Base-by-base conservation (phyloP, 2,113 vertebrate genomes). In the Mastomys coucha region DNA sequence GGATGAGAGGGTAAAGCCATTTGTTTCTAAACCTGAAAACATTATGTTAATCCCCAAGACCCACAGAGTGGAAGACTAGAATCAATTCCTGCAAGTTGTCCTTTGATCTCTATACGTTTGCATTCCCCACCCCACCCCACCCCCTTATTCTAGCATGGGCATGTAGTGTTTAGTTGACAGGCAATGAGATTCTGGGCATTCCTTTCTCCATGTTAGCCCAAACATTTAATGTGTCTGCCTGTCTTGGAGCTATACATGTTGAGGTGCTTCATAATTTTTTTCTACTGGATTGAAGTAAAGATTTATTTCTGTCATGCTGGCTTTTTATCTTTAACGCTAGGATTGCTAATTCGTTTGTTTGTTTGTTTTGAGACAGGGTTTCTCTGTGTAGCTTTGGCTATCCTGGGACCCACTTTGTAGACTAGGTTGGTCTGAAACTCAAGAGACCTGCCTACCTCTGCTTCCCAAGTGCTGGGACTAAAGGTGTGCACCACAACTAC, bases 311-410 rank as follows among this genome's bases (percentile, higher is more conserved):
- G 20, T n/a, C 36, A 85, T 70, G 9, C 24, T 91, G 67, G 85
- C 51, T 87, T 91, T 98, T 87, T 87, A 72, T 91, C 78, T 70
- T 88, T 91, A 75, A 65, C 72, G 16, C 22, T 58, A 67, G 76
- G 8, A 80, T 56, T 93, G 60, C 58, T 77, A 87, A 93, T 91
- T n/a, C 6, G 4, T 36, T n/a, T 20, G 17, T 56, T n/a, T 12
- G 8, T 36, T 73, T 73, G n/a, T 73, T 58, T 82, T 42, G 22
- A 84, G n/a, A 60, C 22, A 28, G 0, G 5, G 36, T 42, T 60
- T 60, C n/a, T 84, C 22, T 60, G 22, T 28, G 56, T 60, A 60
- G n/a, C 80, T 12, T 20, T 82, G 80, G 56, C 12, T 84, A 13
- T 28, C 58, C 11, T 42, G 56, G n/a, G 42, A 84, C 56, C 39